phyloP scores from a whole-genome alignment of 2,113 vertebrate species.

The Erinaceus europaeus region DNA sequence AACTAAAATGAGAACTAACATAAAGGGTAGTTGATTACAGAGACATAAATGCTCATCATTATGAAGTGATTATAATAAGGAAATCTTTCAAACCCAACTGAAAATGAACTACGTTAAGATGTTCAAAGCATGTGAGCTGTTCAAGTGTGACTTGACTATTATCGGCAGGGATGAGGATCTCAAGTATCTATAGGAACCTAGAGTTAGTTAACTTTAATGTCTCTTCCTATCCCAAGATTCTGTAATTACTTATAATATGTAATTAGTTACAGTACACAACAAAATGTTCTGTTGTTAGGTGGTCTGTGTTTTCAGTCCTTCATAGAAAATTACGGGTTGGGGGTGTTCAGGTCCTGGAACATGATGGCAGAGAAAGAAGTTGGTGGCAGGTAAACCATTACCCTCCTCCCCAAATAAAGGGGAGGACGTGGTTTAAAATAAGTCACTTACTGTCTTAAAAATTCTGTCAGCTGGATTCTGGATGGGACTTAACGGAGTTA shows the following conservation, averaged over 20 bases:
- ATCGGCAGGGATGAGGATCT: neutral
- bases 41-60: neutral
- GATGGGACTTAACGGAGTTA: neutral
- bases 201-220: neutral
- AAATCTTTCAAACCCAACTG: neutral
- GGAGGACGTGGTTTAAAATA: no score
- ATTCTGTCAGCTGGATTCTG: neutral
- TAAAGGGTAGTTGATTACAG: neutral
- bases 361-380: no score
- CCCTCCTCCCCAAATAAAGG: no score
- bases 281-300: neutral
- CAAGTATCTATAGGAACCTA: neutral
- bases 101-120: constrained; percentile 1
- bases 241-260: neutral
- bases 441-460: no score
- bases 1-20: neutral
- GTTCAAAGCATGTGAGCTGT: neutral
- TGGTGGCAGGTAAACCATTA: no score
- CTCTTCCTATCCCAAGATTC: neutral
- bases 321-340: neutral
- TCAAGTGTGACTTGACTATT: neutral
- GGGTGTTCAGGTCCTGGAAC: no score
- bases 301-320: neutral
- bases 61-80: neutral
- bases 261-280: neutral